Percentiles rank a stretch among this genome's conserved stretches.
Conservation (phyloP, 2,797 vertebrate species). For the Melanogrammus aeglefinus region DNA sequence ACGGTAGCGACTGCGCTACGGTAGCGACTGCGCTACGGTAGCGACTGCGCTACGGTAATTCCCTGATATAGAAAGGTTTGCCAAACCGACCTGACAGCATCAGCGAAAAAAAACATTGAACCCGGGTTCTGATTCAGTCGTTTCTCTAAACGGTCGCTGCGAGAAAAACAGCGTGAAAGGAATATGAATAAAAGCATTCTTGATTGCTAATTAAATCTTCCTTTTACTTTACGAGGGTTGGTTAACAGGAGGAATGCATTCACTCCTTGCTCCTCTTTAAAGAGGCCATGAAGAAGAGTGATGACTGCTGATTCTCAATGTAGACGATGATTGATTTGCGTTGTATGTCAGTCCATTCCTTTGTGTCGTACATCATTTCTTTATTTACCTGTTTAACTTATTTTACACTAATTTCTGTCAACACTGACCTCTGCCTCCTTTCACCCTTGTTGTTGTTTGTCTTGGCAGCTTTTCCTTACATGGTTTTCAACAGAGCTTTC, state of each 20-base stretch:
- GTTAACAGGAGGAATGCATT: not conserved
- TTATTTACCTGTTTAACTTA: not conserved
- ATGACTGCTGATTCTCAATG: not conserved
- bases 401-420: not conserved
- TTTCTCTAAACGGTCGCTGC: not conserved
- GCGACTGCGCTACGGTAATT: not conserved
- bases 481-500: too few species aligned
- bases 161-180: not conserved
- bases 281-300: slow-evolving; percentile 13
- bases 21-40: not conserved
- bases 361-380: not conserved
- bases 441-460: not conserved
- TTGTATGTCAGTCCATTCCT: not conserved
- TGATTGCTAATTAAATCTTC: slow-evolving; percentile 1
- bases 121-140: not conserved
- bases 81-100: not conserved
- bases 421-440: not conserved
- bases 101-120: not conserved
- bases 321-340: not conserved
- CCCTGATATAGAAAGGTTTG: not conserved
- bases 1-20: not conserved
- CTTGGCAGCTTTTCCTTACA: too few species aligned
- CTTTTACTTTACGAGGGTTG: not conserved
- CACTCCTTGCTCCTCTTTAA: slow-evolving; percentile 5
- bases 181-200: not conserved